Conservation (phyloP, 2,797 vertebrate species). For the Muscicapa striata region DNA sequence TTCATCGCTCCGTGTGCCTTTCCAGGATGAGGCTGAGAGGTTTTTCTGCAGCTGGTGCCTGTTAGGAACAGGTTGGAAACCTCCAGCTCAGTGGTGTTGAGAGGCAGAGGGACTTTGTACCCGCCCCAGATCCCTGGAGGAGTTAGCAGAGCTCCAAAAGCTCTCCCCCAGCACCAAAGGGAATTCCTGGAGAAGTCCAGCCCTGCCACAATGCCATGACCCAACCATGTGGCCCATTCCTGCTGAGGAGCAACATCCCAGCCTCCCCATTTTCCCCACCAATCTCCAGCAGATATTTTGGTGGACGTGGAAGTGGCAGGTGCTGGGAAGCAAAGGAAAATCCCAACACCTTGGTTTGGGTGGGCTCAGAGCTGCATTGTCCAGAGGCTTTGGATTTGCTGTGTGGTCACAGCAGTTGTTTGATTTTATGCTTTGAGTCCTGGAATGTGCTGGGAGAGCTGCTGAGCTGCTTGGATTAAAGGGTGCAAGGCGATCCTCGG, state of each 20-base stretch:
- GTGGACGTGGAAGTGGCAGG: background rate
- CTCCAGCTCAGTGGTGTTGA: background rate
- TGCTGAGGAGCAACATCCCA: background rate
- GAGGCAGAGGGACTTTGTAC: background rate
- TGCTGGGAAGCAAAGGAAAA: background rate
- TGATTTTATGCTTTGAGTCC: background rate
- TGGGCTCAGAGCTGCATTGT: background rate
- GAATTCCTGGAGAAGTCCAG: background rate
- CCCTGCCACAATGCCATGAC: background rate
- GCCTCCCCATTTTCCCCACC: background rate
- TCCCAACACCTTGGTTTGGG: fast-evolving
- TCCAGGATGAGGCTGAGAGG: background rate
- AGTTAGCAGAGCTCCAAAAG: background rate
- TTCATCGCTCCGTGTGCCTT: fast-evolving
- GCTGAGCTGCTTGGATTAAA: background rate
- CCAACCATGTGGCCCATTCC: fast-evolving
- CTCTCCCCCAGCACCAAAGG: fast-evolving
- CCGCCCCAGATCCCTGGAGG: fast-evolving
- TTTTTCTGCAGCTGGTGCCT: background rate
- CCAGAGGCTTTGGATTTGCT: background rate
- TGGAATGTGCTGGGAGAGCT: fast-evolving
- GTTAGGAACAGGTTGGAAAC: fast-evolving
- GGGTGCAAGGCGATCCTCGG: background rate
- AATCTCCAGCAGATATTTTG: background rate
- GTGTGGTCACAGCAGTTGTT: background rate